Evolutionary conservation across 2,113 vertebrate genomes (phyloP).

Genomic region (Chaetops frenatus): DNA sequence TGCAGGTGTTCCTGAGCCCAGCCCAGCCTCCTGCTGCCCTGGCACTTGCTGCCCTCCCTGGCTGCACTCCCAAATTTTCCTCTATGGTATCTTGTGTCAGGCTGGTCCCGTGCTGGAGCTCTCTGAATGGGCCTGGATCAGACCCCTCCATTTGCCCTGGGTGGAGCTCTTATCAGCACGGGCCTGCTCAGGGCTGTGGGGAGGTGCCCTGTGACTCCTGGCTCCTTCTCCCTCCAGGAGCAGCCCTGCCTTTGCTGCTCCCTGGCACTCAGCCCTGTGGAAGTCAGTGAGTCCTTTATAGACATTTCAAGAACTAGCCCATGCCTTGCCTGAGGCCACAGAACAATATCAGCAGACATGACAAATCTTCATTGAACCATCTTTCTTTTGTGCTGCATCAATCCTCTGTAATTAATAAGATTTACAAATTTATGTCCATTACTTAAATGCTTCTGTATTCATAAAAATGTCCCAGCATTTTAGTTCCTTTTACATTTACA

Average conservation of each 20-base stretch:
- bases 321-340: neutral
- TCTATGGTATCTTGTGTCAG: neutral
- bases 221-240: neutral
- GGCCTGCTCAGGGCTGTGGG: neutral
- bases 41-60: neutral
- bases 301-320: neutral
- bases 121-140: neutral
- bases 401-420: neutral
- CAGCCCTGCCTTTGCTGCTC: neutral
- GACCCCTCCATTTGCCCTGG: no score
- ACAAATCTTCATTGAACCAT: neutral
- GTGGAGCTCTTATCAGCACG: fast-evolving
- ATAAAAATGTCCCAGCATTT: neutral
- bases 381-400: neutral
- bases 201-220: neutral
- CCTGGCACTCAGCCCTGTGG: neutral
- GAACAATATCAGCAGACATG: neutral
- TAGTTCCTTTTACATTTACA: neutral
- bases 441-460: neutral
- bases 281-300: neutral
- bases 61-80: neutral
- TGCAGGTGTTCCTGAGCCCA: neutral
- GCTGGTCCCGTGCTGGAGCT: neutral
- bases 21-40: neutral
- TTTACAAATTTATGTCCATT: neutral